Evolutionary conservation across 2,113 vertebrate species (phyloP).

Genomic region (Typhlomys cinereus): DNA sequence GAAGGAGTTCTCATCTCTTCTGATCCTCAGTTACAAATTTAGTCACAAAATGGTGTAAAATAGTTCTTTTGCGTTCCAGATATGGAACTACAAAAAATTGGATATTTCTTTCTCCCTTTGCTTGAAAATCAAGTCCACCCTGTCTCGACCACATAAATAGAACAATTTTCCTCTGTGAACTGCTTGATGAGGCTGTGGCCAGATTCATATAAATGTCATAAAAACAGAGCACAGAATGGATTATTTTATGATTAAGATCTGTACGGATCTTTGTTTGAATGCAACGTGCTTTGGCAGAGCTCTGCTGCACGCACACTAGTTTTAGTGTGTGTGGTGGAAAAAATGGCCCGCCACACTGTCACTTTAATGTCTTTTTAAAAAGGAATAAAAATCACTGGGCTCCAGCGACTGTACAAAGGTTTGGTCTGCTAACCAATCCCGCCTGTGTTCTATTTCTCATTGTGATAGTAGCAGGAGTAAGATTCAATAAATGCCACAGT

Average conservation of each 20-base stretch:
- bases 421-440: slow-evolving; percentile 71
- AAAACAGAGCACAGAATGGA: slow-evolving; percentile 81
- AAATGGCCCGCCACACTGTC: slow-evolving; percentile 76
- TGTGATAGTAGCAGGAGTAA: slow-evolving; percentile 33
- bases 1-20: slow-evolving; percentile 56
- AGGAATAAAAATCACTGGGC: slow-evolving; percentile 74
- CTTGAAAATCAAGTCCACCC: slow-evolving; percentile 80
- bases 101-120: slow-evolving; percentile 72
- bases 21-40: slow-evolving; percentile 67
- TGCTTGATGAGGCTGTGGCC: slow-evolving; percentile 80
- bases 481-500: slow-evolving; percentile 61
- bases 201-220: slow-evolving; percentile 83
- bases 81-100: slow-evolving; percentile 67
- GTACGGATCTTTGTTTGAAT: slow-evolving; percentile 82
- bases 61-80: slow-evolving; percentile 74
- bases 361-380: slow-evolving; percentile 79
- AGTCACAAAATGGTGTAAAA: slow-evolving; percentile 76
- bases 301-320: slow-evolving; percentile 75
- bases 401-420: slow-evolving; percentile 69
- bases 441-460: slow-evolving; percentile 67
- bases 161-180: slow-evolving; percentile 82
- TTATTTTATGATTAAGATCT: slow-evolving; percentile 83
- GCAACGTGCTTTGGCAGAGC: slow-evolving; percentile 78
- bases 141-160: slow-evolving; percentile 81
- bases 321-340: slow-evolving; percentile 81